phyloP scores from a whole-genome alignment of 2,797 vertebrate genomes.

The Tauraco hartlaubi region DNA sequence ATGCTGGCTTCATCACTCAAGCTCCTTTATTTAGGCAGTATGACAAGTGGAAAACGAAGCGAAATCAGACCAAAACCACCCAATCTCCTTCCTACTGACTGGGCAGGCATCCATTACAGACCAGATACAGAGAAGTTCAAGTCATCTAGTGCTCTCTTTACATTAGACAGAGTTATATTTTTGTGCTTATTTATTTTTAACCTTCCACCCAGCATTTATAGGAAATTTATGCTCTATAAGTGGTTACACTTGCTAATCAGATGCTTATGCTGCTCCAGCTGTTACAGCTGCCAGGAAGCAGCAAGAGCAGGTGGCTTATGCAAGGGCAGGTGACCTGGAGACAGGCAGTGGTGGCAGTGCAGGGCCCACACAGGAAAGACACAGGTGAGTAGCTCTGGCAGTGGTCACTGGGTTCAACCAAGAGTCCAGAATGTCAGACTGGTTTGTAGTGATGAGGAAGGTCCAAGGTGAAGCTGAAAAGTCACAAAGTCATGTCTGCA shows the following conservation, averaged over 20 bases:
- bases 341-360: neutral
- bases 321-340: neutral
- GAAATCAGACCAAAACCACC: neutral
- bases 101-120: neutral
- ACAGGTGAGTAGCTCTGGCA: neutral
- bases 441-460: neutral
- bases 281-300: neutral
- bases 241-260: neutral
- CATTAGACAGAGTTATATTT: neutral
- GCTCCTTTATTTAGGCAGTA: neutral
- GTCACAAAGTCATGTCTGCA: neutral
- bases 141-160: neutral
- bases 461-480: neutral
- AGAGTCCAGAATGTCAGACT: neutral
- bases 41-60: neutral
- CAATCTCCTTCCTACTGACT: neutral
- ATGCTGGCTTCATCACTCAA: neutral
- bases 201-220: neutral
- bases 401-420: neutral
- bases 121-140: neutral
- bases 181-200: slow-evolving; percentile 2
- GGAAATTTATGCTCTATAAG: neutral
- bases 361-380: neutral
- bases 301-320: neutral
- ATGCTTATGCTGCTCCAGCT: neutral